Base-by-base conservation (phyloP, 2,888 invertebrate genomes). In the Phytoseiulus persimilis region DNA sequence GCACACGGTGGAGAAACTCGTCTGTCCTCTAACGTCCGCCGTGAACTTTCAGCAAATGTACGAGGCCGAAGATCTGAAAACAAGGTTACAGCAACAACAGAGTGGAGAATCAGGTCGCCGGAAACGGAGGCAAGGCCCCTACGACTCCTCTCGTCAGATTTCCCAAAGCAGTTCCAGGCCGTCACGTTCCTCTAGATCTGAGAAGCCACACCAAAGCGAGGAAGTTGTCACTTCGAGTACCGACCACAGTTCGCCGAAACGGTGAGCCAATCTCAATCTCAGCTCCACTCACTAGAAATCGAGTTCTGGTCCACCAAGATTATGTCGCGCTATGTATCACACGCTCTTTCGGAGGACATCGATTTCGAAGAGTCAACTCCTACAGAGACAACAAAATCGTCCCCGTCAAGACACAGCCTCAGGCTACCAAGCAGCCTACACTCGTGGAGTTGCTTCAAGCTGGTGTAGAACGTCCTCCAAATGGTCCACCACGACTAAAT, bases 41-140 rank as follows among this genome's bases (percentile, higher is more conserved):
- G 65, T 65, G 65, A 28, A 65, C 5, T 65, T 65, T 65, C 65
- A 65, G 65, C 65, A 65, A 65, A 65, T 65, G 65, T 65, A 65
- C 65, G 65, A 65, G 65, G 65, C 65, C 65, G 65, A 65, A 65
- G 65, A 65, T 23, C 65, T 65, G 65, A 65, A 65, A 28, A 65
- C 65, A 28, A 65, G 65, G 65, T 65, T 65, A 65, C 65, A 65
- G 65, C 65, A 65, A 28, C 65, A 65, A 28, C 65, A 65, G 28
- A 65, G 65, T 23, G 65, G 18, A 28, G 65, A 65, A 65, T 28
- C 65, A 65, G 65, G 65, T 65, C 65, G 65, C 65, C 65, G 65
- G 65, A 65, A 65, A 65, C 65, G 65, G 65, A 65, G 65, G 65
- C 65, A 65, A 65, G 65, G 65, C 65, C 65, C 65, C 65, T 65